A percentile compares a stretch with the other conserved stretches of the same genome.
Evolutionary conservation across 2,888 invertebrate genomes (phyloP).

Genomic region (Acanthosepion esculentum): DNA sequence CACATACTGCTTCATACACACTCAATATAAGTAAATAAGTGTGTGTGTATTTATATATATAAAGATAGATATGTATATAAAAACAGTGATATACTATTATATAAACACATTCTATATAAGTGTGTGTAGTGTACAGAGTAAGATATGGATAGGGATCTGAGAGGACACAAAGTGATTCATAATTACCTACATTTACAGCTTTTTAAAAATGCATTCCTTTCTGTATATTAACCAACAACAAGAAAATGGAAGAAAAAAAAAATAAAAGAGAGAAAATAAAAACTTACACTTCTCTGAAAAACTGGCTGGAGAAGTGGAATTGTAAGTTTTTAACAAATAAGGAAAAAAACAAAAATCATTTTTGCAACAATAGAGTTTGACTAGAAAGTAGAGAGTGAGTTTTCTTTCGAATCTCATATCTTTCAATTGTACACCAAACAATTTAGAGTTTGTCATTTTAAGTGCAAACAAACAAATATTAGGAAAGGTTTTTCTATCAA

Average conservation of each 20-base stretch:
- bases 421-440: not conserved
- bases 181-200: constrained; percentile 33
- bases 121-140: not conserved
- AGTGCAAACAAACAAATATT: not conserved
- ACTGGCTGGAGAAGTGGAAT: too few species aligned
- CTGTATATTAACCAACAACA: not conserved
- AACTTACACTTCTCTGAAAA: too few species aligned
- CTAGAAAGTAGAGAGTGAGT: not conserved
- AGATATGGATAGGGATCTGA: not conserved
- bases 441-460: not conserved
- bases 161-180: not conserved
- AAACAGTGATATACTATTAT: not conserved
- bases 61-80: not conserved
- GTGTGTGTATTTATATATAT: not conserved
- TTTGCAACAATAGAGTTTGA: not conserved
- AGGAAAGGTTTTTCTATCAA: not conserved
- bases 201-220: not conserved
- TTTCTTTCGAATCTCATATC: not conserved
- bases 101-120: not conserved
- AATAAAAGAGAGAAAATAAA: too few species aligned
- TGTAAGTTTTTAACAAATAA: too few species aligned
- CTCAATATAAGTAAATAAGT: not conserved
- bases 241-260: not conserved
- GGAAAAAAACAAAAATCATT: not conserved
- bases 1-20: not conserved